These are phyloP conservation scores for Salarias fasciatus DNA, from an alignment of 2,797 vertebrate genomes.

Conservation along the genomic window DNA sequence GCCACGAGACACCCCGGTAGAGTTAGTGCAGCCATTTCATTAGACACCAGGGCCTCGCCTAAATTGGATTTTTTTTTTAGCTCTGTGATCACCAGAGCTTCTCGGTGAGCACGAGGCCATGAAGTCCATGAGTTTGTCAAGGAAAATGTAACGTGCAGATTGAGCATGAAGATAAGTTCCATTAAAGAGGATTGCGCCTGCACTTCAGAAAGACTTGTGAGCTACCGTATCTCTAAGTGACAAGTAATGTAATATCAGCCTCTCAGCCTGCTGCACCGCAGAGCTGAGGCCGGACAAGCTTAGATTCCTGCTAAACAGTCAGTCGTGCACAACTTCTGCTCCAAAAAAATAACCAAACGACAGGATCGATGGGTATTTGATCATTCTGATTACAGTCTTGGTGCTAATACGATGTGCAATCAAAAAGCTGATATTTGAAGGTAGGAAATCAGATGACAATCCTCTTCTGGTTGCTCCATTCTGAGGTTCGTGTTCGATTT, in stretches of 20 bases:
- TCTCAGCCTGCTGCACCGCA: slow-evolving; percentile 25
- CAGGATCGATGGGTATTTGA: too few relatives aligned
- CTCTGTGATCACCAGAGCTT: slow-evolving; percentile 38
- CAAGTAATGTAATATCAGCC: slow-evolving; percentile 35
- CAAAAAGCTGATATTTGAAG: too few relatives aligned
- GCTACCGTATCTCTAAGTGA: slow-evolving; percentile 32
- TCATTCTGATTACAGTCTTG: too few relatives aligned
- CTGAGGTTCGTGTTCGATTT: too few relatives aligned
- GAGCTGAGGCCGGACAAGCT: slow-evolving; percentile 22
- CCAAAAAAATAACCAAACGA: too few relatives aligned
- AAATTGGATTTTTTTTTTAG: slow-evolving; percentile 46
- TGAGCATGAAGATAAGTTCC: slow-evolving; percentile 23
- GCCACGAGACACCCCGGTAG: slow-evolving; percentile 7
- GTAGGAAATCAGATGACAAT: too few relatives aligned
- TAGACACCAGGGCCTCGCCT: slow-evolving; percentile 10
- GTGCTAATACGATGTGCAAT: too few relatives aligned
- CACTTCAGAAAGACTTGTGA: slow-evolving; percentile 16
- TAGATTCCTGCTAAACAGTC: slow-evolving; percentile 6
- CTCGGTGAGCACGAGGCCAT: slow-evolving; percentile 43
- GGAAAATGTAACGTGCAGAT: slow-evolving; percentile 42
- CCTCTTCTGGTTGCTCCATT: too few relatives aligned
- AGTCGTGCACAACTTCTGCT: too few relatives aligned
- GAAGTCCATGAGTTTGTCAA: slow-evolving; percentile 35
- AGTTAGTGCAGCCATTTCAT: slow-evolving; percentile 35
- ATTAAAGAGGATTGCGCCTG: slow-evolving; percentile 29